These are phyloP conservation scores for Dysdera silvatica DNA, from an alignment of 1,140 invertebrate genomes.

Conservation along the genomic window DNA sequence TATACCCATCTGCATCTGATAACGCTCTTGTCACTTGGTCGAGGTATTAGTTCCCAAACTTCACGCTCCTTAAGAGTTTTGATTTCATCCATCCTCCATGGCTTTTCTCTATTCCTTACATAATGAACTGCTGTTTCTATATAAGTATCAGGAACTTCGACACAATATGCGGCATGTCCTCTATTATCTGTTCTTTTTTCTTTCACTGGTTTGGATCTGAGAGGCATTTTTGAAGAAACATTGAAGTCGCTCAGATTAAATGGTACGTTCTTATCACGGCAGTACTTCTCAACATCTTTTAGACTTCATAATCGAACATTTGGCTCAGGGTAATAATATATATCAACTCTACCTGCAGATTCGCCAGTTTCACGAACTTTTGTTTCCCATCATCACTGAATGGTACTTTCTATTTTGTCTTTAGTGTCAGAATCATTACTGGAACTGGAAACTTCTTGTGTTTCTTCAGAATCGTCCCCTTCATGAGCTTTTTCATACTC, in stretches of 20 bases:
- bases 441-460: background rate
- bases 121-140: background rate
- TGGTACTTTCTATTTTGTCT: too few species aligned
- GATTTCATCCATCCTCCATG: slow-evolving; percentile 11
- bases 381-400: too few species aligned
- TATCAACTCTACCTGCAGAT: too few species aligned
- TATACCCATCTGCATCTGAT: slow-evolving; percentile 11
- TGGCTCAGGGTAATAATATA: too few species aligned
- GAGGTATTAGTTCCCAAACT: background rate
- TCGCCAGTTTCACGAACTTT: too few species aligned
- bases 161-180: background rate
- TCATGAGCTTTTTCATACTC: background rate
- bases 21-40: background rate
- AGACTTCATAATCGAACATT: too few species aligned
- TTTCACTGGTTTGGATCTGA: too few species aligned
- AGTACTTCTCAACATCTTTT: background rate
- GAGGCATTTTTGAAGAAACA: too few species aligned
- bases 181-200: too few species aligned
- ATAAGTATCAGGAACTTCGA: background rate
- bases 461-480: background rate
- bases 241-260: background rate
- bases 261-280: background rate
- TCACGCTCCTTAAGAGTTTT: background rate
- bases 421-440: background rate
- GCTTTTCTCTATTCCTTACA: background rate